phyloP scores from a whole-genome alignment of 2,888 invertebrate species.

The Aspidiotus rigidus region DNA sequence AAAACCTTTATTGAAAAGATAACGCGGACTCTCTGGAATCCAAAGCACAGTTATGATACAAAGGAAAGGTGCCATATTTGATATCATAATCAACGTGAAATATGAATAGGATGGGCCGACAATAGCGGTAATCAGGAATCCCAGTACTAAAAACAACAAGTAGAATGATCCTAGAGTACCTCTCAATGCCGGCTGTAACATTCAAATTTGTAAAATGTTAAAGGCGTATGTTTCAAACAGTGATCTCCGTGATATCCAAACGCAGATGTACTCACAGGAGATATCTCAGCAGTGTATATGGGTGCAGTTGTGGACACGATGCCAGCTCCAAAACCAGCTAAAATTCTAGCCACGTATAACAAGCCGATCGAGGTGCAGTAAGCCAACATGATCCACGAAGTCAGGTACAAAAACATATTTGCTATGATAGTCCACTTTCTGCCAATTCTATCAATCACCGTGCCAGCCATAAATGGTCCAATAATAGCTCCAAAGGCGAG shows the following conservation, averaged over 20 bases:
- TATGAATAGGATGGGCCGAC: constrained; percentile 65
- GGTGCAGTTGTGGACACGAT: constrained; percentile 64
- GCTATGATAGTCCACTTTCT: constrained; percentile 59
- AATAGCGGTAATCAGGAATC: constrained; percentile 59
- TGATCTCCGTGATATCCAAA: too few species aligned
- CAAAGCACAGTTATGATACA: constrained; percentile 35
- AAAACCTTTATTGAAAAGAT: constrained; percentile 35
- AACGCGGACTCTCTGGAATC: constrained; percentile 38
- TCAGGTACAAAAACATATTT: constrained; percentile 55
- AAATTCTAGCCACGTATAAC: constrained; percentile 35
- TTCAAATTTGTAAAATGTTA: background rate
- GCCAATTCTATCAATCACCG: constrained; percentile 56
- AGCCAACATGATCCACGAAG: constrained; percentile 58
- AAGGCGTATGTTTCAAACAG: background rate
- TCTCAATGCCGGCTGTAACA: constrained; percentile 57
- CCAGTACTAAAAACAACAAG: constrained; percentile 60
- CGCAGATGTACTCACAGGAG: constrained; percentile 49
- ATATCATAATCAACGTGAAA: constrained; percentile 43
- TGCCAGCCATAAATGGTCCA: constrained; percentile 48
- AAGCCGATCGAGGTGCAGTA: constrained; percentile 23
- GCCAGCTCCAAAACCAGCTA: constrained; percentile 54
- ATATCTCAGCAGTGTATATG: constrained; percentile 79
- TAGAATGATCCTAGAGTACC: constrained; percentile 74
- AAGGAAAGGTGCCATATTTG: constrained; percentile 32
- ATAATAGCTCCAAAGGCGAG: constrained; percentile 58